These are phyloP conservation scores for Characodon lateralis DNA, from an alignment of 2,797 vertebrate genomes.

Conservation along the genomic window DNA sequence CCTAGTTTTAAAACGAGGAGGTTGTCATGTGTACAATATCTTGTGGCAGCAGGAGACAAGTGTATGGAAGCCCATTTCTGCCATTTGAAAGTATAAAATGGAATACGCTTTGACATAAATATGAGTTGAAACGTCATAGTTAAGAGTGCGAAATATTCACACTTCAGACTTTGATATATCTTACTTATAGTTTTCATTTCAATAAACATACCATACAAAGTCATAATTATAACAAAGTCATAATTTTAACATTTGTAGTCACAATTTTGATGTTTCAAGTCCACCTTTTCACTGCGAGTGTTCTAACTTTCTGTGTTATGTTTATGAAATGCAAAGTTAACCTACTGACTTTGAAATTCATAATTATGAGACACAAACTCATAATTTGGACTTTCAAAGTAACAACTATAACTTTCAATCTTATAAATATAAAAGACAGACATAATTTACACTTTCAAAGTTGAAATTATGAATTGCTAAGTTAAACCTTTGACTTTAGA, in stretches of 20 bases:
- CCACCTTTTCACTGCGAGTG: neutral
- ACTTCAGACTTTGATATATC: neutral
- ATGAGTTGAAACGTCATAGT: neutral
- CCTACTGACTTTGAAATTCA: neutral
- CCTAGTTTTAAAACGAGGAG: conserved; percentile 43
- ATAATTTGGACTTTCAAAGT: neutral
- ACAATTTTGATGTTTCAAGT: neutral
- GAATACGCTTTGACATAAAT: neutral
- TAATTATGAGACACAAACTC: neutral
- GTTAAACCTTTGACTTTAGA: neutral
- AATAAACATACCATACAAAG: neutral
- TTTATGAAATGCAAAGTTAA: neutral
- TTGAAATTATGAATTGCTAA: neutral
- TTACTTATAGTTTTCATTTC: neutral
- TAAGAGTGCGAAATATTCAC: too few relatives aligned
- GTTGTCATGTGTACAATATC: conserved; percentile 47
- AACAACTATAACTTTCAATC: neutral
- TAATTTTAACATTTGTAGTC: neutral
- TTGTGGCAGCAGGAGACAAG: conserved; percentile 60
- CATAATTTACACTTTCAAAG: neutral
- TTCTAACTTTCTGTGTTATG: neutral
- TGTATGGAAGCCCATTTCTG: neutral
- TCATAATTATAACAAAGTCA: neutral
- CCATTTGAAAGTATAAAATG: neutral
- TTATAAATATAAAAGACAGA: neutral